Conservation (phyloP, 1,140 invertebrate species). For the Brachionus koreanus region DNA sequence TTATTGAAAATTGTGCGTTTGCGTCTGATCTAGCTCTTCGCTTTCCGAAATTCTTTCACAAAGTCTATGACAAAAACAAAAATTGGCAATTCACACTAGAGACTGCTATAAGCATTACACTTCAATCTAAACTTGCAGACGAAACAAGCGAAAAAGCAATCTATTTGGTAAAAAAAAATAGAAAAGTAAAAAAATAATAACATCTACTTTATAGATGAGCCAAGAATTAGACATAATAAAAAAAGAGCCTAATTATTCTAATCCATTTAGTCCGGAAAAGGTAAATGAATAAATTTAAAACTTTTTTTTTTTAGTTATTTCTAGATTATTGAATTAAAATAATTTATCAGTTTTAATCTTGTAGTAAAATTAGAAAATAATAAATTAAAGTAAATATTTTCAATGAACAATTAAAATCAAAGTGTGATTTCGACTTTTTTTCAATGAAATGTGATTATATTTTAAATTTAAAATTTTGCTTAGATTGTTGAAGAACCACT, state of each 20-base stretch:
- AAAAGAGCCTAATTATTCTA: neutral
- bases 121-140: neutral
- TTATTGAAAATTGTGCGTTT: constrained; percentile 22
- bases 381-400: too few species aligned
- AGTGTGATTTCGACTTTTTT: too few species aligned
- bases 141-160: neutral
- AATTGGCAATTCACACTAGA: constrained; percentile 5
- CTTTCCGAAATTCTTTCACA: constrained; percentile 24
- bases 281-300: too few species aligned
- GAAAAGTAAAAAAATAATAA: neutral
- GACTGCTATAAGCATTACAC: neutral
- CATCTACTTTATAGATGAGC: neutral
- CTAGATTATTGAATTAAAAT: too few species aligned
- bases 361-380: too few species aligned
- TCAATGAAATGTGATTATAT: too few species aligned
- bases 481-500: neutral
- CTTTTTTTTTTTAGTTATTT: too few species aligned
- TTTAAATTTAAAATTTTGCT: neutral
- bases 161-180: neutral
- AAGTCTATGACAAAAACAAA: constrained; percentile 26
- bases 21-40: constrained; percentile 14
- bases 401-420: too few species aligned
- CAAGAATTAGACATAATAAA: constrained; percentile 26
- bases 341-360: too few species aligned
- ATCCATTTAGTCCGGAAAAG: neutral